Conservation (phyloP, 1,140 invertebrate species). For the Dendrolimus kikuchii region DNA sequence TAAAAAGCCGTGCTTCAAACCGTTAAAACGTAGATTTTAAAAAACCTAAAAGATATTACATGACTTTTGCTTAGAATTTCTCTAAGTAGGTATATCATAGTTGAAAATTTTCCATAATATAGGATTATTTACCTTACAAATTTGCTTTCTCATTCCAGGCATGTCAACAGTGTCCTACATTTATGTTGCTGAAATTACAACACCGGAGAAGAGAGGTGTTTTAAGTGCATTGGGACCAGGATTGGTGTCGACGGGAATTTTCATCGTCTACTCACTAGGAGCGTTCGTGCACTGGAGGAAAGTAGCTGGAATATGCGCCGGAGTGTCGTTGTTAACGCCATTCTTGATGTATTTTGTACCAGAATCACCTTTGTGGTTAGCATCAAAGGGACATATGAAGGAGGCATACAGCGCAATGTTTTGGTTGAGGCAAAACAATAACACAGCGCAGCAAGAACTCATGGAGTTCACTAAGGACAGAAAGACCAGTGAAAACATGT, state of each 20-base stretch:
- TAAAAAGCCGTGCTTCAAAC: too few relatives aligned
- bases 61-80: too few relatives aligned
- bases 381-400: conserved; percentile 71
- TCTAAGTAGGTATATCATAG: too few relatives aligned
- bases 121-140: not conserved
- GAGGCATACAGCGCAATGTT: conserved; percentile 73
- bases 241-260: conserved; percentile 77
- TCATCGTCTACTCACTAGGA: conserved; percentile 77
- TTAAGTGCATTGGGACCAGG: conserved; percentile 76
- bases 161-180: conserved; percentile 76
- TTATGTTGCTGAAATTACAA: conserved; percentile 76
- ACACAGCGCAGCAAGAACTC: conserved; percentile 73
- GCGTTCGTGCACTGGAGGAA: conserved; percentile 76
- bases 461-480: conserved; percentile 69
- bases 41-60: too few relatives aligned
- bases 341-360: conserved; percentile 77
- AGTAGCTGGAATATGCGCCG: conserved; percentile 75
- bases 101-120: too few relatives aligned
- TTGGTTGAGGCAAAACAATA: conserved; percentile 74
- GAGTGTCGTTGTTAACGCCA: conserved; percentile 73
- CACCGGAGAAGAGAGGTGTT: conserved; percentile 70
- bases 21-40: too few relatives aligned
- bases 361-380: conserved; percentile 79
- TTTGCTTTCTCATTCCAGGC: conserved; percentile 52
- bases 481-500: conserved; percentile 54